Conservation (phyloP, 1,140 invertebrate genomes). For the Mylabris phalerata region DNA sequence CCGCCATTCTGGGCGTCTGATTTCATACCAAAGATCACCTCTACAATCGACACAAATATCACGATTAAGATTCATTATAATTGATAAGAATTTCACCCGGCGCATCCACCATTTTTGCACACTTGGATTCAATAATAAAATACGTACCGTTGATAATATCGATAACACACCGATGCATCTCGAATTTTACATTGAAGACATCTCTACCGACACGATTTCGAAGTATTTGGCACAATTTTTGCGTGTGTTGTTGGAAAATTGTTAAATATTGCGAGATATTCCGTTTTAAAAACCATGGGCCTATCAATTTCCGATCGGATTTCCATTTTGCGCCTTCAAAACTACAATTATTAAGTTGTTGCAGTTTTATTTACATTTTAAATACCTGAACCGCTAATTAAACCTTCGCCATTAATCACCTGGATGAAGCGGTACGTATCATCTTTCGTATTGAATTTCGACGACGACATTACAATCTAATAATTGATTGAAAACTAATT, state of each 20-base stretch:
- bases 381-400: conserved; percentile 19
- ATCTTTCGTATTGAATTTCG: conserved; percentile 20
- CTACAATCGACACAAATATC: conserved; percentile 9
- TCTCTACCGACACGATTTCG: too few species aligned
- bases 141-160: conserved; percentile 10
- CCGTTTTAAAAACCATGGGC: conserved; percentile 15
- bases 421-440: conserved; percentile 17
- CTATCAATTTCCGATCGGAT: conserved; percentile 15
- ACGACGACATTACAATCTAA: conserved; percentile 21
- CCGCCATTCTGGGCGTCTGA: conserved; percentile 17
- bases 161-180: not conserved
- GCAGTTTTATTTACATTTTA: not conserved
- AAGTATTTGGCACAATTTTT: conserved; percentile 16
- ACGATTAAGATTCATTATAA: too few species aligned
- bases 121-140: not conserved
- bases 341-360: too few species aligned
- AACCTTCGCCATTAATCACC: conserved; percentile 13
- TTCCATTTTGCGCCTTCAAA: conserved; percentile 18
- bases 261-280: conserved; percentile 3
- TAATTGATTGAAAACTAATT: not conserved
- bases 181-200: too few species aligned
- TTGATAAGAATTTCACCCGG: too few species aligned
- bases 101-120: not conserved
- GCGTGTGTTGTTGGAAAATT: conserved; percentile 14
- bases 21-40: conserved; percentile 12